Percentiles rank a stretch among this genome's conserved stretches.
Conservation (phyloP, 2,113 vertebrate genomes). For the Sclerurus mexicanus region DNA sequence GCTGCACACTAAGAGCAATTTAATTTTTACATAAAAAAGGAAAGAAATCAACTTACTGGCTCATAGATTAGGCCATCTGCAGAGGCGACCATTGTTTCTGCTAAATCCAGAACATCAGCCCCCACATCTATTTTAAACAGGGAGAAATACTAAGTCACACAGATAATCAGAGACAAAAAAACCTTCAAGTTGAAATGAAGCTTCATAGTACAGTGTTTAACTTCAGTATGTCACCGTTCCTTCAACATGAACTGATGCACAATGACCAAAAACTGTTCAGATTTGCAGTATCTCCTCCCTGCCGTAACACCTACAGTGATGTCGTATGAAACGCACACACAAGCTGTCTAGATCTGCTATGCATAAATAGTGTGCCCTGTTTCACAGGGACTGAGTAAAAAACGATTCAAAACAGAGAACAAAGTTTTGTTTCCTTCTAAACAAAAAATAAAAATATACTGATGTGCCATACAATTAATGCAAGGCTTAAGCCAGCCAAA, state of each 20-base stretch:
- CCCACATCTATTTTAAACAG: conserved; percentile 84
- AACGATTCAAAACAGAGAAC: not conserved
- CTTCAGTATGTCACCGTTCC: not conserved
- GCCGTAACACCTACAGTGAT: not conserved
- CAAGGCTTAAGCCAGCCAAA: not conserved
- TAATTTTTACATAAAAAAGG: not conserved
- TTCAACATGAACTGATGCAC: not conserved
- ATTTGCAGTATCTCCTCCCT: not conserved
- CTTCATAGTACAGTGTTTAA: not conserved
- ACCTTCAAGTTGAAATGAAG: not conserved
- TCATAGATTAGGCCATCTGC: conserved; percentile 93
- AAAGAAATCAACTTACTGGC: conserved; percentile 81
- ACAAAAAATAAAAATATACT: not conserved
- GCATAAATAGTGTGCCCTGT: not conserved
- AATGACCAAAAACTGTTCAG: not conserved
- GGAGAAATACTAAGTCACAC: not conserved
- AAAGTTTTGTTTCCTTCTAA: not conserved
- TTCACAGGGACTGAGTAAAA: not conserved
- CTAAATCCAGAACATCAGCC: conserved; percentile 94
- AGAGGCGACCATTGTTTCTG: conserved; percentile 94
- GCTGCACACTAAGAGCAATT: not conserved
- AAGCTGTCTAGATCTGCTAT: not conserved
- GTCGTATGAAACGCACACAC: not conserved
- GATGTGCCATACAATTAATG: not conserved
- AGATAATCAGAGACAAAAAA: not conserved